Conservation (phyloP, 2,888 invertebrate genomes). For the Biston betularia region DNA sequence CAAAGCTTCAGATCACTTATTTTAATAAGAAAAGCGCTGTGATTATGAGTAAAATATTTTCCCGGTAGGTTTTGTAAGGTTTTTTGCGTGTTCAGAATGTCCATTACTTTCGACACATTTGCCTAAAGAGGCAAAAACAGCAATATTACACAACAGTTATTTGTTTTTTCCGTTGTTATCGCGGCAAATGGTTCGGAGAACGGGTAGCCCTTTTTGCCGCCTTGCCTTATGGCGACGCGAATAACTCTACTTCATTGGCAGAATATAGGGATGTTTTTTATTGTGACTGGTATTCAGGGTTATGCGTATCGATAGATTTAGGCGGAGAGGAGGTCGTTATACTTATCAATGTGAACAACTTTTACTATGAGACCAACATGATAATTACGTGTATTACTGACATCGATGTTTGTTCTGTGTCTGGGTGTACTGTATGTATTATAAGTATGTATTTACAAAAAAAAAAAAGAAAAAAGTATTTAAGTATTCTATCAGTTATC, state of each 20-base stretch:
- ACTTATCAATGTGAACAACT: too few relatives aligned
- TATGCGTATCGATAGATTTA: background rate
- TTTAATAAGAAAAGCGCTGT: background rate
- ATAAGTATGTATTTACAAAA: too few relatives aligned
- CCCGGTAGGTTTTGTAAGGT: constrained; percentile 10
- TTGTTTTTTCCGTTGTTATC: constrained; percentile 40
- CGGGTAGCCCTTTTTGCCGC: constrained; percentile 14
- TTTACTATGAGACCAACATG: too few relatives aligned
- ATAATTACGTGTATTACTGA: too few relatives aligned
- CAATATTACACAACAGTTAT: constrained; percentile 36
- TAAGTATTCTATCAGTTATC: too few relatives aligned
- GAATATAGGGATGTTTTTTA: constrained; percentile 9
- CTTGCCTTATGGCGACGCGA: constrained; percentile 29
- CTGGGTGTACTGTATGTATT: too few relatives aligned
- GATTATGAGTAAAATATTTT: constrained; percentile 2
- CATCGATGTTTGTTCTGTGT: too few relatives aligned
- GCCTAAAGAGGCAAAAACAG: constrained; percentile 39
- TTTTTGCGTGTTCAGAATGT: constrained; percentile 6
- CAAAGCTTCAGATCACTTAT: background rate
- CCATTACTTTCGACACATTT: constrained; percentile 39
- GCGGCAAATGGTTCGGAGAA: constrained; percentile 37
- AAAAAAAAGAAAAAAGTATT: too few relatives aligned
- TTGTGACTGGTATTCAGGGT: background rate
- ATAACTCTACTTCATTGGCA: constrained; percentile 36
- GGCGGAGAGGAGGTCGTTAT: too few relatives aligned